Percentiles rank a stretch among this genome's conserved stretches.
Conservation (phyloP, 1,140 invertebrate genomes). For the Aradophagus sp. region DNA sequence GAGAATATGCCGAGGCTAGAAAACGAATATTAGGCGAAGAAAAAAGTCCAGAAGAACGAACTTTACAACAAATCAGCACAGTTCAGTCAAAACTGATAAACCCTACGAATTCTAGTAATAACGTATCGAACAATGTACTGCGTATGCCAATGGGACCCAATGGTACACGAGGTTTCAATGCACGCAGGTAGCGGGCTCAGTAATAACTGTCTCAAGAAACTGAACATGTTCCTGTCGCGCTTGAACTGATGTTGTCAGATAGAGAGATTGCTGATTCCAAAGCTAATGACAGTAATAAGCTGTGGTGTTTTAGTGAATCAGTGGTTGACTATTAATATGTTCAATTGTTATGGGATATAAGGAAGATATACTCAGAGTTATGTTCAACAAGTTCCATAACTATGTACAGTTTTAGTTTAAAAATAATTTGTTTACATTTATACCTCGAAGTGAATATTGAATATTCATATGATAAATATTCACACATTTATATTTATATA, state of each 20-base stretch:
- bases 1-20: conserved; percentile 90
- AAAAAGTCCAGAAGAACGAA: conserved; percentile 82
- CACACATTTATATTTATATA: too few relatives aligned
- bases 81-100: conserved; percentile 63
- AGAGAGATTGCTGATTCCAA: conserved; percentile 69
- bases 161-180: conserved; percentile 77
- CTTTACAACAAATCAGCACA: conserved; percentile 78
- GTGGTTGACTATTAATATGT: conserved; percentile 1
- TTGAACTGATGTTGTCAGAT: conserved; percentile 50
- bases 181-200: conserved; percentile 75
- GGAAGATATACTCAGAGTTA: conserved; percentile 5
- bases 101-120: conserved; percentile 31
- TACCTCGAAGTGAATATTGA: too few relatives aligned
- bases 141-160: conserved; percentile 77
- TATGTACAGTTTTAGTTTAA: conserved; percentile 29
- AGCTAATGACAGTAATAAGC: conserved; percentile 64
- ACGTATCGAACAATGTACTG: conserved; percentile 70
- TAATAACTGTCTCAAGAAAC: conserved; percentile 52
- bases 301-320: conserved; percentile 9
- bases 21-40: conserved; percentile 88
- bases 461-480: too few relatives aligned
- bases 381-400: conserved; percentile 20
- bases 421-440: neutral
- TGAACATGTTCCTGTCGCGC: conserved; percentile 63
- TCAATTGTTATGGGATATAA: conserved; percentile 2